Conservation (phyloP, 2,113 vertebrate species). For the Pterocles burchelli region DNA sequence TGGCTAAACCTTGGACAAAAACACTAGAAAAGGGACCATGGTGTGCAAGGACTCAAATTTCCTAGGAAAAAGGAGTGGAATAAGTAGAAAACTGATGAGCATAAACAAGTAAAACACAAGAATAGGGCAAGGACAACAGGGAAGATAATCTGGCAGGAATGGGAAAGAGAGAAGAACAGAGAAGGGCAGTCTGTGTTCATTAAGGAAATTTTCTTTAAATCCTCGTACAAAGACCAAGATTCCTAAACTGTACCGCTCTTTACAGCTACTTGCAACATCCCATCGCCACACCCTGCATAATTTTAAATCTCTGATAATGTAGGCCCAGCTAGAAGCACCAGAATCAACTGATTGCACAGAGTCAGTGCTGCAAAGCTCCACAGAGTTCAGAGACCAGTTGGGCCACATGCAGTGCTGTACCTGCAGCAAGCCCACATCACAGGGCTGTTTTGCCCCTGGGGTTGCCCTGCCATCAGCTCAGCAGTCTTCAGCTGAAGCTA, state of each 20-base stretch:
- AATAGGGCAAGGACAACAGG: background rate
- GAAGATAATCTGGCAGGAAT: background rate
- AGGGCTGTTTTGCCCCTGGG: background rate
- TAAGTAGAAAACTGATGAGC: background rate
- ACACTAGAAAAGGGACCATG: background rate
- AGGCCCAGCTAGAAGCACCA: background rate
- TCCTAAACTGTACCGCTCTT: background rate
- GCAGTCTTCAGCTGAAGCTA: background rate
- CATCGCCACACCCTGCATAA: background rate
- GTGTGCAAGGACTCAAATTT: background rate
- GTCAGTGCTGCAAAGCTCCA: background rate
- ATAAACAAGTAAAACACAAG: background rate
- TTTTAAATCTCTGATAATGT: background rate
- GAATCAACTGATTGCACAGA: fast-evolving
- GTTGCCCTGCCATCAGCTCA: background rate
- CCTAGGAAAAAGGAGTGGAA: background rate
- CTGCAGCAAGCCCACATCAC: background rate
- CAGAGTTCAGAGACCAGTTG: background rate
- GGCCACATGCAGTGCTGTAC: background rate
- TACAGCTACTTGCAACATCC: background rate
- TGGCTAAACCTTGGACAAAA: background rate
- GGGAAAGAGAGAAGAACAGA: background rate
- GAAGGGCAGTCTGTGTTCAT: background rate
- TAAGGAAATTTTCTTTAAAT: background rate
- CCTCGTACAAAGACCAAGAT: background rate